Conservation (phyloP, 2,113 vertebrate species). For the Propithecus coquereli region DNA sequence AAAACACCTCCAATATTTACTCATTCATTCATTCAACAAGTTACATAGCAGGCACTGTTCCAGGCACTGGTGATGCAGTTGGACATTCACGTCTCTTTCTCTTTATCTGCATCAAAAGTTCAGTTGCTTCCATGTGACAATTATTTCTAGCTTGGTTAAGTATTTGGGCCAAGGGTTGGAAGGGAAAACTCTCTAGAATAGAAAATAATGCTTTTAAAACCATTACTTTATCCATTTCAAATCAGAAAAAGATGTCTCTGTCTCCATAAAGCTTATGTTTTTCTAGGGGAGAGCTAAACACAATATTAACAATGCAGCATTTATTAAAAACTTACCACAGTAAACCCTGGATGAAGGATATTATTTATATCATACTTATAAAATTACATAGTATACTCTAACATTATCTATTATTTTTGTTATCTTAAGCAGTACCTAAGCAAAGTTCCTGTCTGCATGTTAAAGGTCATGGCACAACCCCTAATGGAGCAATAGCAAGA, state of each 20-base stretch:
- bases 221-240: not conserved
- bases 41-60: not conserved
- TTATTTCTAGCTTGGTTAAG: not conserved
- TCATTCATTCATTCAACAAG: not conserved
- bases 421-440: not conserved
- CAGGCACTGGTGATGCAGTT: too few species aligned
- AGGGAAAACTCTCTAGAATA: not conserved
- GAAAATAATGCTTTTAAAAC: not conserved
- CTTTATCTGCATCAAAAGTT: not conserved
- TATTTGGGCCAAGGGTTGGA: not conserved
- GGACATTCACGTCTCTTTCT: not conserved
- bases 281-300: not conserved
- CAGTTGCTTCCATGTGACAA: not conserved
- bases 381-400: not conserved
- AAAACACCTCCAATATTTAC: too few species aligned
- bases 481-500: not conserved
- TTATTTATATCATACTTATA: not conserved
- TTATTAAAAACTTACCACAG: not conserved
- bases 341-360: not conserved
- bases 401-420: not conserved
- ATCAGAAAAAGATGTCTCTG: not conserved
- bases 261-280: not conserved
- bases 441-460: not conserved
- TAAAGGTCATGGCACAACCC: not conserved
- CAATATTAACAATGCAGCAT: not conserved